phyloP scores from a whole-genome alignment of 1,140 invertebrate genomes.

The Metopolophium dirhodum region DNA sequence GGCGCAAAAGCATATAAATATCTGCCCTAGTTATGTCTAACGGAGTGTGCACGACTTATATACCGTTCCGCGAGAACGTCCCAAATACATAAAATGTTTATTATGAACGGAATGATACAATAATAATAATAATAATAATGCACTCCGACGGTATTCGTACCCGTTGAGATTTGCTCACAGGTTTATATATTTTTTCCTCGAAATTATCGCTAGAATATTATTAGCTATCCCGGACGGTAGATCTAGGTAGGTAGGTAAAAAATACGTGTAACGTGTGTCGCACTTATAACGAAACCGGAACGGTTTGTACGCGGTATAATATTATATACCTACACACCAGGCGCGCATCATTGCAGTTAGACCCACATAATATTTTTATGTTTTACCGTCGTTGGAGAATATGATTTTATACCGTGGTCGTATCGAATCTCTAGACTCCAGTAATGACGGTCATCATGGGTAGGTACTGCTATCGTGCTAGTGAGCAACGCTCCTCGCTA shows the following conservation, averaged over 20 bases:
- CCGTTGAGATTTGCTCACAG: not conserved
- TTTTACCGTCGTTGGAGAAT: not conserved
- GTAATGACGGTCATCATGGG: not conserved
- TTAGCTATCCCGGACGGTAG: not conserved
- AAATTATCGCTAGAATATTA: not conserved
- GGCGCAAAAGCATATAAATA: not conserved
- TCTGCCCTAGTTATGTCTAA: constrained; percentile 4
- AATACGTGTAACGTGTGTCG: not conserved
- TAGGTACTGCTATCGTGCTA: too few species aligned
- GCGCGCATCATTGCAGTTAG: not conserved
- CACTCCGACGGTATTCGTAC: not conserved
- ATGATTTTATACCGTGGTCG: not conserved
- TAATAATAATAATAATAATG: not conserved
- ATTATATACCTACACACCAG: not conserved
- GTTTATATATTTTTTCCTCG: not conserved
- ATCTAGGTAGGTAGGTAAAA: not conserved
- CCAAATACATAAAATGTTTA: constrained; percentile 9
- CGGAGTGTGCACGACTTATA: not conserved
- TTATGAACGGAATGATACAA: not conserved
- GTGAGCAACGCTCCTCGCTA: not conserved
- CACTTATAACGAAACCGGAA: not conserved
- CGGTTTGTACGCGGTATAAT: not conserved
- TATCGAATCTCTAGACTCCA: not conserved
- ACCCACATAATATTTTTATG: not conserved
- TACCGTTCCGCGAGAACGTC: not conserved